Base-by-base conservation (phyloP, 2,797 vertebrate species). In the Knipowitschia caucasica region DNA sequence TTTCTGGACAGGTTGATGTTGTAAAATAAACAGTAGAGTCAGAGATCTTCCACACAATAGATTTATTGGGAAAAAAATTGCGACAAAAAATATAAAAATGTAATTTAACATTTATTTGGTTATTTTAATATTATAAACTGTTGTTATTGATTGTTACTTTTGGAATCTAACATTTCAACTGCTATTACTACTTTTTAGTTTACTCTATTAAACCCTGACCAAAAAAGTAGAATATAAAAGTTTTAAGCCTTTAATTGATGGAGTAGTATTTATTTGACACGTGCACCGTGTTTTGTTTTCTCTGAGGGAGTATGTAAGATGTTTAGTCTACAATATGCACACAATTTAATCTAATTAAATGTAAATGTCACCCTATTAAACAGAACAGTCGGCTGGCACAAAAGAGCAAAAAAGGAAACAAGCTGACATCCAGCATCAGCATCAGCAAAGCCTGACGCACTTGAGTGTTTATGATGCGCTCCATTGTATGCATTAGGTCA, bases 341-440 rank as follows among this genome's bases (percentile, higher is more conserved):
- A 9, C 20, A 43, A 26, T 46, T 38, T 59, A 54, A 76, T 77
- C 71, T 69, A 69, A 39, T 64, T 46, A 4, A 1, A 39, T 44
- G 56, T 70, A 17, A 57, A 56, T 21, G 23, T 25, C 4, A 61
- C 64, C 46, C 59, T 53, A 56, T 59, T 67, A 55, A 65, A 68
- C 49, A 54, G 29, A 66, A 55, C 59, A 34, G 53, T 38, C 40
- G 52, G 58, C 69, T 59, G 61, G 60, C 24, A 20, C 55, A 62
- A 30, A 34, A 53, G 25, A 53, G 60, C 49, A 58, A 47, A 56
- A 44, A 74, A 60, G 55, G 24, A 50, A 68, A 58, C 42, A 68
- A 47, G 50, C 59, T 84, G 81, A 79, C 81, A 86, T 65, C 50
- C 56, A 39, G 40, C 58, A 84, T 83, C 67, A 77, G 65, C 49